Conservation (phyloP, 2,113 vertebrate genomes). For the Mungos mungo region DNA sequence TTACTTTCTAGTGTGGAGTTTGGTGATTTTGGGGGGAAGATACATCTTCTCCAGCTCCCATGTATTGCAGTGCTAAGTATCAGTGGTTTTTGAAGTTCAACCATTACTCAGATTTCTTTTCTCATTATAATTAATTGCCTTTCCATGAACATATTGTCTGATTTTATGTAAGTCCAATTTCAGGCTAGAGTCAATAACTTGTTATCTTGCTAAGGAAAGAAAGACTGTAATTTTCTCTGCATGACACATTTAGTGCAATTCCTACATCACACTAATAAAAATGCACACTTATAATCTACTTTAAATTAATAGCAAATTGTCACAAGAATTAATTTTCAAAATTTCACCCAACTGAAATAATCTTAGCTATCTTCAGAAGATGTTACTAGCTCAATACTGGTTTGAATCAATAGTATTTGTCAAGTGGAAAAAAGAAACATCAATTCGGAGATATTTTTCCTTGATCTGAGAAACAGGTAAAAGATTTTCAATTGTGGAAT, state of each 20-base stretch:
- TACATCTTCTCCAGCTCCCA: background rate
- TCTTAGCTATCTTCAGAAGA: background rate
- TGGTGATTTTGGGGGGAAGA: background rate
- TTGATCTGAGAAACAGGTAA: background rate
- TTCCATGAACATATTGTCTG: background rate
- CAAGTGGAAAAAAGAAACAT: background rate
- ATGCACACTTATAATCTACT: background rate
- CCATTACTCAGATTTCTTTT: background rate
- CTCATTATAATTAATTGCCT: background rate
- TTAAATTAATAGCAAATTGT: background rate
- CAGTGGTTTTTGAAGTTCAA: background rate
- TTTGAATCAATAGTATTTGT: background rate
- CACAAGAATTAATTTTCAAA: background rate
- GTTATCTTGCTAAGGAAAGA: background rate
- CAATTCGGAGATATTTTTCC: background rate
- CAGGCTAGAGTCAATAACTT: background rate
- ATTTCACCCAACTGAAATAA: background rate
- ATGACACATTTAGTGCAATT: background rate
- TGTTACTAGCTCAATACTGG: background rate
- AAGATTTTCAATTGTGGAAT: constrained; percentile 4
- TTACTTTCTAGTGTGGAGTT: background rate
- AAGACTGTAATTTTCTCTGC: background rate
- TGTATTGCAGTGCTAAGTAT: background rate
- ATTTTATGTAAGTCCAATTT: background rate
- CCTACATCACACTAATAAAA: background rate